Evolutionary conservation across 2,888 invertebrate species (phyloP), one percentile per base, ranked within the genome.

Genomic region (Notodonta ziczac): DNA sequence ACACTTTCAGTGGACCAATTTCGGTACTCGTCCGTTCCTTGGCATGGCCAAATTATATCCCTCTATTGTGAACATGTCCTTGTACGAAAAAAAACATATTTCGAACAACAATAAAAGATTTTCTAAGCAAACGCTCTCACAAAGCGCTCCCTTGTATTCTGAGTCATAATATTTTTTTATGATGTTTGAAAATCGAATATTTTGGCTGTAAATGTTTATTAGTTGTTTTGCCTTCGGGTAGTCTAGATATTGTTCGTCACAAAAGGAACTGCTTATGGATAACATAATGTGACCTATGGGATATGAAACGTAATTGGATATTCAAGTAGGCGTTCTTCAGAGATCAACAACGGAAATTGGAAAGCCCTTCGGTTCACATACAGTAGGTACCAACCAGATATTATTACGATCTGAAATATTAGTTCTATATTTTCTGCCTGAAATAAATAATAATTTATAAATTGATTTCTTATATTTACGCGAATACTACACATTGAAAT

Each of bases 21-120:
- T 70, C 42, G 52, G 65, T 57, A 51, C 59, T 61, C 51, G 60
- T 58, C 65, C 58, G 32, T n/a, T 52, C 60, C 59, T n/a, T 63
- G 42, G 58, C 62, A 65, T 48, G 64, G 59, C 60, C 69, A 64
- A 72, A 72, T 72, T 67, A 69, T 62, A 58, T 24, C 39, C 24
- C 50, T 50, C 59, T 50, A 63, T 72, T 72, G 72, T 72, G 52
- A 39, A 61, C 56, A 66, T 65, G 46, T 64, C 44, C 62, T 72
- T 64, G 62, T 67, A 67, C 55, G 63, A 63, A 66, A 64, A 66
- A 59, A 66, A 63, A 63, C 69, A 65, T 67, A 66, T 66, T 71
- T 66, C 66, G 56, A 62, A 58, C 58, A 48, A 72, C 64, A 71
- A 72, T 62, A 59, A 46, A 66, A 56, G 53, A 59, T 61, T 46